Base-by-base conservation (phyloP, 2,888 invertebrate species). In the Microctonus hyperodae region DNA sequence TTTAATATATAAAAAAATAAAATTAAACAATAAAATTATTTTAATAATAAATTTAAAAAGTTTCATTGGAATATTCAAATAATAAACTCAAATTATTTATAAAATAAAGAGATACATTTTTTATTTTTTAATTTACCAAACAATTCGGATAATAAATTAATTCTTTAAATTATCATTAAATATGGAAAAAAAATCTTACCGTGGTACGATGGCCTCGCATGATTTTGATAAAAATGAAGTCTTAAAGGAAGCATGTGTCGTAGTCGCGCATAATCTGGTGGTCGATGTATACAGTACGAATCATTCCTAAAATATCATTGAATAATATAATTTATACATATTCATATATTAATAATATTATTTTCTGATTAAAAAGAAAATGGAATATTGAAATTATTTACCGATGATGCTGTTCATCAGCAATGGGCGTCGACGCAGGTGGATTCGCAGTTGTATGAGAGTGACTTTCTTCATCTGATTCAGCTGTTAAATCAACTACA, bases 401-500 rank as follows among this genome's bases (percentile, higher is more conserved):
- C 79, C 78, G 76, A 67, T 75, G 75, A 69, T 72, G 70, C 65
- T 70, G 69, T 66, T 77, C 75, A 25, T 65, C 69, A 44, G 73
- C 64, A 66, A 72, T 58, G 40, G 74, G 73, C 62, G 71, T 74
- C 67, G 67, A 69, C 28, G 71, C 68, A 37, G 77, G 70, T 69
- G 69, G 73, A 25, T 74, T 65, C 35, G 76, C 70, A 23, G 74
- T 65, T n/a, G 62, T 22, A 37, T 53, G 62, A 62, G 37, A 1
- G 22, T 62, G 53, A 65, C 78, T 79, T 72, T 88, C 88, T 72
- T 88, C 88, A 72, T 86, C 86, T 5, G 86, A 85, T 71, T 89
- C 89, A 58, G 86, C 86, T 2, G 89, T 89, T 70, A 89, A 79
- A 79, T 89, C 89, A 69, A 89, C 87, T 20, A 86, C 84, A 61